Evolutionary conservation across 2,797 vertebrate genomes (phyloP).

Genomic region (Halcyon badia): DNA sequence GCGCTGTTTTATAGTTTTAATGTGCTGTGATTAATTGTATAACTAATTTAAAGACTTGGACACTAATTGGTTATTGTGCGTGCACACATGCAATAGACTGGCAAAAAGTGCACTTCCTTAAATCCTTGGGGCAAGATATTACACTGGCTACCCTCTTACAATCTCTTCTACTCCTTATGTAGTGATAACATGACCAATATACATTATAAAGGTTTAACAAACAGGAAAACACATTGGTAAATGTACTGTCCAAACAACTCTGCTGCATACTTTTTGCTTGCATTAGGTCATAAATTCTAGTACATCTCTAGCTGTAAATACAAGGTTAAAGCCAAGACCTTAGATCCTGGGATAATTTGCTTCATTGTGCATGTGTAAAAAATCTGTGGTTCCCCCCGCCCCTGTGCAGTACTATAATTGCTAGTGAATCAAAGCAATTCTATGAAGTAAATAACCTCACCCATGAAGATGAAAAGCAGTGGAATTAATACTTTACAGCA

Average conservation of each 20-base stretch:
- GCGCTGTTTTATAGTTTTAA: conserved; percentile 59
- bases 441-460: not conserved
- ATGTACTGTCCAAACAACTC: not conserved
- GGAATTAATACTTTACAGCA: not conserved
- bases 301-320: not conserved
- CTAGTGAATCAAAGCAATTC: not conserved
- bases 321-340: not conserved
- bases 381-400: not conserved
- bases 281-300: not conserved
- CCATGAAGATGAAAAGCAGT: not conserved
- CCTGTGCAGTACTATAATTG: not conserved
- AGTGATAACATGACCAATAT: not conserved
- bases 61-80: conserved; percentile 60
- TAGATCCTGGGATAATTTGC: not conserved
- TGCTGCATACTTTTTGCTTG: not conserved
- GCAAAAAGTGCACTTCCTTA: not conserved
- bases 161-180: not conserved
- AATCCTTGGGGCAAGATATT: not conserved
- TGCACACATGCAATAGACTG: not conserved
- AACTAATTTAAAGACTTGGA: conserved; percentile 59
- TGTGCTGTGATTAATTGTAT: conserved; percentile 71
- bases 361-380: not conserved
- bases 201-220: not conserved
- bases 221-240: not conserved
- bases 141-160: not conserved